Evolutionary conservation across 2,113 vertebrate species (phyloP), one percentile per base, ranked within the genome.

Genomic region (Notarius lentiginosus): DNA sequence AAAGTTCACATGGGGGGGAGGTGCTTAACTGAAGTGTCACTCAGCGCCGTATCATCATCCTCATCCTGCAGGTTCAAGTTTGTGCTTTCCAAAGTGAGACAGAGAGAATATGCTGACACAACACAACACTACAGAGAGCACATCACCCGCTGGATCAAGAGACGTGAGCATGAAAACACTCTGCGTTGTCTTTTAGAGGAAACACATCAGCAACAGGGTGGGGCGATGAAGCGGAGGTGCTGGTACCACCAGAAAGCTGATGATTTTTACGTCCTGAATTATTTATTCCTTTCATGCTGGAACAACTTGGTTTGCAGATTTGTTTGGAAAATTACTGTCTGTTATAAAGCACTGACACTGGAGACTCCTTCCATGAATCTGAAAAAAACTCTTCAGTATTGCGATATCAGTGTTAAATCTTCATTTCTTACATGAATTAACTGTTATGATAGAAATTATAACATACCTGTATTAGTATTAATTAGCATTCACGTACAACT

Each of bases 11-110:
- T 63, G 55, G 58, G 68, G 68, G 77, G 84, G 83, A 88, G 82
- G 77, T 27, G 88, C 85, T 88, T 92, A 91, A 92, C 92, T 93
- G 90, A 92, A 93, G 90, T 91, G 92, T 91, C 92, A 92, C 87
- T 92, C 90, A 91, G 85, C 11, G 41, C 70, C 82, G 83, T 53
- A 91, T 90, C 87, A 18, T 34, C 30, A 27, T 34, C 30, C 22
- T 60, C 18, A 6, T 81, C 56, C 58, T 24, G 27, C 30, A 81
- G 56, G 51, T 56, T 72, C 49, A 1, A 14, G 10, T 68, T 20
- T 20, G 49, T 51, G 82, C 22, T n/a, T 68, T 83, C 9, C 41
- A 30, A 83, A 83, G 47, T 55, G 7, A 68, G 24, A 70, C 5
- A 12, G 18, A 22, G 65, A 73, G 27, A 76, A 49, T 7, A 77